Conservation (phyloP, 1,140 invertebrate species). For the Trinorchestia longiramus region DNA sequence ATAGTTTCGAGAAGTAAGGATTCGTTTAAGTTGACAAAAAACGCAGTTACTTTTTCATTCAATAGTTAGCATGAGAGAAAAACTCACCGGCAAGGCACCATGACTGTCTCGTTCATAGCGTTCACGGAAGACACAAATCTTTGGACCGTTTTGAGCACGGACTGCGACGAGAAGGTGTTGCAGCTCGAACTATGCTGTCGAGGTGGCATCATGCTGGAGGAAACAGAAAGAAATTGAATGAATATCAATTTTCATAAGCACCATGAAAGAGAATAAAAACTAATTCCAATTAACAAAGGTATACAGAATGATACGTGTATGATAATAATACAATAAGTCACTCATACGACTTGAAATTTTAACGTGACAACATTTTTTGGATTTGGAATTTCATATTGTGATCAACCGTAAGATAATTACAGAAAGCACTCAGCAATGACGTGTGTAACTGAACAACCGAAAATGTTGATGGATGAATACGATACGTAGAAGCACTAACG, state of each 20-base stretch:
- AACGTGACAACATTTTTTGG: not conserved
- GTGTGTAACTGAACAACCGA: not conserved
- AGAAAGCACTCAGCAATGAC: not conserved
- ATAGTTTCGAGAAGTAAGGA: not conserved
- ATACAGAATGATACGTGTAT: not conserved
- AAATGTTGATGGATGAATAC: not conserved
- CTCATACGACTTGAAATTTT: not conserved
- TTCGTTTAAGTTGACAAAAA: not conserved
- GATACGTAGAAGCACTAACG: not conserved
- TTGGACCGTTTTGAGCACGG: slow-evolving; percentile 28
- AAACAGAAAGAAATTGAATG: not conserved
- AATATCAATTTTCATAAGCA: not conserved
- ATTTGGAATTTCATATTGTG: not conserved
- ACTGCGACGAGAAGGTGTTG: slow-evolving; percentile 34
- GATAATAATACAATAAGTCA: not conserved
- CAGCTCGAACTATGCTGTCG: slow-evolving; percentile 6
- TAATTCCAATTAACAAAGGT: not conserved
- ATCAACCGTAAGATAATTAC: not conserved
- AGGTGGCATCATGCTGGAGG: slow-evolving; percentile 18
- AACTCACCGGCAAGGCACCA: slow-evolving; percentile 45
- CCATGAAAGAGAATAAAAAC: not conserved
- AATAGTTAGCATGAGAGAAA: not conserved
- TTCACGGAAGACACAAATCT: slow-evolving; percentile 35
- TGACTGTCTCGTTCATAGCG: slow-evolving; percentile 42
- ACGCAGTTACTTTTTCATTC: not conserved